Evolutionary conservation across 2,888 invertebrate species (phyloP).

Genomic region (Mylabris sibirica): DNA sequence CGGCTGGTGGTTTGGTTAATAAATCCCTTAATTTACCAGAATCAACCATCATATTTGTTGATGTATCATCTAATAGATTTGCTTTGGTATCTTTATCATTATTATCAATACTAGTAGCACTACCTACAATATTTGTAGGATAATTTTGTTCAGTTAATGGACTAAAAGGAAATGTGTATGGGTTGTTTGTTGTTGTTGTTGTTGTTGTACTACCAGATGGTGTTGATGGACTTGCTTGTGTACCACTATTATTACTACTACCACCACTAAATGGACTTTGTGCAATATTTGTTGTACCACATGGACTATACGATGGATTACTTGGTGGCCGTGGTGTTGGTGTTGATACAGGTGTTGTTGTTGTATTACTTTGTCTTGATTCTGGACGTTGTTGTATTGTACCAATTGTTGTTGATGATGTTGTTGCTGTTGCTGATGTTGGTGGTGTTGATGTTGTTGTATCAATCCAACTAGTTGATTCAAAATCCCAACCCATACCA

Average conservation of each 20-base stretch:
- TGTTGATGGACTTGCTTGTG: constrained; percentile 63
- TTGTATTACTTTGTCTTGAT: constrained; percentile 65
- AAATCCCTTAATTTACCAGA: constrained; percentile 68
- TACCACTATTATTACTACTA: constrained; percentile 60
- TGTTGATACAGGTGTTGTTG: constrained; percentile 66
- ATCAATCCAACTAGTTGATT: constrained; percentile 52
- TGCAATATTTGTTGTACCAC: constrained; percentile 49
- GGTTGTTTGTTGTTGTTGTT: constrained; percentile 37
- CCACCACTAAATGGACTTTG: constrained; percentile 57
- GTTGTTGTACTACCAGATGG: constrained; percentile 30
- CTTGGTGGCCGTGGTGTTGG: constrained; percentile 69
- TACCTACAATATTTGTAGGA: constrained; percentile 48
- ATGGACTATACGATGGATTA: constrained; percentile 55
- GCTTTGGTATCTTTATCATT: constrained; percentile 62
- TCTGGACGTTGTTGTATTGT: constrained; percentile 64
- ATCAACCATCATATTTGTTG: constrained; percentile 60
- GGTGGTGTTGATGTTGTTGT: not conserved
- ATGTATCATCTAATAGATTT: constrained; percentile 59
- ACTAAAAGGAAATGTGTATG: constrained; percentile 69
- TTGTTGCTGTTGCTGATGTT: not conserved
- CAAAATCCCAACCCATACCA: constrained; percentile 62
- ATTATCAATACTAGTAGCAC: not conserved
- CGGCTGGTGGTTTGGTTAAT: constrained; percentile 63
- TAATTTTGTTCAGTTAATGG: constrained; percentile 67
- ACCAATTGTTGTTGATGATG: not conserved